Evolutionary conservation across 2,888 invertebrate genomes (phyloP), one percentile per base, ranked within the genome.

Genomic region (Machimus atricapillus): DNA sequence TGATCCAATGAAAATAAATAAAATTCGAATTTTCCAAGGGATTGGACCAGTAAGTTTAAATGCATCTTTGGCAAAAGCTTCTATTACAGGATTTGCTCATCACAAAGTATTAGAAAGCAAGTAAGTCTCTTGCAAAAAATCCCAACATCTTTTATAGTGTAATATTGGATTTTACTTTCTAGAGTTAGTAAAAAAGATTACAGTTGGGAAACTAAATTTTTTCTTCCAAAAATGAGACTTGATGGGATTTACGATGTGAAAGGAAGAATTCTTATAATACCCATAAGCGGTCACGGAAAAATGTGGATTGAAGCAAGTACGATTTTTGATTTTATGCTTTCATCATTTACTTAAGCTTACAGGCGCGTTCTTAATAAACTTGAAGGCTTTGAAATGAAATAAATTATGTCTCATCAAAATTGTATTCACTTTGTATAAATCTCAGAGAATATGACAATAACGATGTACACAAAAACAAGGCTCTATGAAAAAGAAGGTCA

Each of bases 301-400:
- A 95, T 95, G 90, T 95, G 95, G 94, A 95, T 96, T 91, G 96
- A 96, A 91, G 95, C 95, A 88, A 94, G 96, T 95, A 92, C 9
- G 40, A 81, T 78, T 8, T 56, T 1, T 77, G 6, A 43, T 14
- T 74, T 16, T 7, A 23, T n/a, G 1, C 6, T 73, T 23, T 14
- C 27, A 73, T 3, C 8, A 23, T 8, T 16, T 52, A 14, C n/a
- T 52, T 37, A 56, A 40, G 40, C 40, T 40, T 12, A 12, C 40
- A 12, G 40, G 1, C 40, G 12, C 9, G 4, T 40, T 40, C 1
- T 40, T 40, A 1, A 12, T 40, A 12, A 40, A 0, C 12, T 40
- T 12, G 40, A 0, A 40, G 7, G 0, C 9, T 40, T 40, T 40
- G 12, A 40, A 40, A 40, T 40, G 1, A 40, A 1, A 40, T 8